Percentiles rank a stretch among this genome's conserved stretches.
phyloP scores from a whole-genome alignment of 2,797 vertebrate genomes.

The Toxotes lorentzi region DNA sequence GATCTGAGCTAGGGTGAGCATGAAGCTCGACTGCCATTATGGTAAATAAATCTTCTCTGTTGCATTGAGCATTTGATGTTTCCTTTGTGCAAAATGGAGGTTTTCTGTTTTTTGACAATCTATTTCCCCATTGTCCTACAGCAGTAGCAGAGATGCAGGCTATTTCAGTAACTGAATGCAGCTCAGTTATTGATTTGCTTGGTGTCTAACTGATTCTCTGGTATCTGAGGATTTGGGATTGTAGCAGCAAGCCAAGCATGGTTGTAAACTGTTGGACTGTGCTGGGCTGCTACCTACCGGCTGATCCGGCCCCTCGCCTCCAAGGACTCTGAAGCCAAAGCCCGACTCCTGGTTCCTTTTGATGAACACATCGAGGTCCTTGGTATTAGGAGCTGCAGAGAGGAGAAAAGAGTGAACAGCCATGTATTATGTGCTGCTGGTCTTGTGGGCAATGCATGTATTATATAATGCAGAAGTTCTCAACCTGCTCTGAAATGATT shows the following conservation, averaged over 20 bases:
- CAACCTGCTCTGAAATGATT: not conserved
- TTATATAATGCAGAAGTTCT: not conserved
- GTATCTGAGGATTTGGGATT: constrained; percentile 2
- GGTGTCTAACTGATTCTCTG: not conserved
- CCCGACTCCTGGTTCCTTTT: constrained; percentile 98
- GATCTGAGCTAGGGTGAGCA: not conserved
- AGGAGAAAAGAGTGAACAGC: constrained; percentile 1
- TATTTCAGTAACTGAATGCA: not conserved
- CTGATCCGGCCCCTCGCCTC: constrained; percentile 97
- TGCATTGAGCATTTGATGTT: constrained; percentile 3
- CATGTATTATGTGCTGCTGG: not conserved
- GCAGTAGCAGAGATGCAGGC: not conserved
- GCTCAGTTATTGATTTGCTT: constrained; percentile 16
- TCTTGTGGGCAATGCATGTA: not conserved
- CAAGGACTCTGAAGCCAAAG: constrained; percentile 97
- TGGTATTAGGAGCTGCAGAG: constrained; percentile 91
- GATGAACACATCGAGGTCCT: constrained; percentile 96
- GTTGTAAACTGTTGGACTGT: not conserved
- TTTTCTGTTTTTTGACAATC: not conserved
- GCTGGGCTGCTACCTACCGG: constrained; percentile 85
- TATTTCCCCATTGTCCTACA: not conserved
- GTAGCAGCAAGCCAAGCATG: not conserved
- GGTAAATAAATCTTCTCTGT: constrained; percentile 20
- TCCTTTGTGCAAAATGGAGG: not conserved
- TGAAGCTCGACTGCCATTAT: not conserved